These are phyloP conservation scores for Leptobrachium leishanense DNA, from an alignment of 2,113 vertebrate species.

Conservation along the genomic window DNA sequence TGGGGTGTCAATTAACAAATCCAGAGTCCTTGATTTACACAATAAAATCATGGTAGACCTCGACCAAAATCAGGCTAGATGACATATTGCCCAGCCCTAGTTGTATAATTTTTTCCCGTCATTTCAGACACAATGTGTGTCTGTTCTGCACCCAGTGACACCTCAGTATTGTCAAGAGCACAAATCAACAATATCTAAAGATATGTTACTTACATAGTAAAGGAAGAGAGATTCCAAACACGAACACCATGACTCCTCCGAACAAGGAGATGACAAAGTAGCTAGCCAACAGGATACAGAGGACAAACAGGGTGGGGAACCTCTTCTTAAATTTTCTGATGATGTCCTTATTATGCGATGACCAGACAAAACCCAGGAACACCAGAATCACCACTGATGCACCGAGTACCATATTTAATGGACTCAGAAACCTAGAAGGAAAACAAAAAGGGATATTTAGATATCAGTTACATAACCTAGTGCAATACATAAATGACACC, in stretches of 20 bases:
- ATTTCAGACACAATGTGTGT: no score
- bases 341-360: slow-evolving; percentile 78
- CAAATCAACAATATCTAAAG: background rate
- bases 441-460: background rate
- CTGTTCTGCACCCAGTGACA: no score
- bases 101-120: no score
- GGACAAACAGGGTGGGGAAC: slow-evolving; percentile 79
- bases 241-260: slow-evolving; percentile 90
- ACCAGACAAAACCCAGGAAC: slow-evolving; percentile 84
- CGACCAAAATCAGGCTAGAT: no score
- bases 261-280: slow-evolving; percentile 88
- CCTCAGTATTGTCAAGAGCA: no score
- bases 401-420: slow-evolving; percentile 85
- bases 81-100: no score
- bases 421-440: slow-evolving; percentile 80
- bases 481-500: no score
- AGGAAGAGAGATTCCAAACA: slow-evolving; percentile 88
- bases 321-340: slow-evolving; percentile 84
- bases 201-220: slow-evolving; percentile 78
- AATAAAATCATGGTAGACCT: no score
- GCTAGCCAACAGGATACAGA: slow-evolving; percentile 80
- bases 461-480: no score
- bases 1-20: no score
- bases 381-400: slow-evolving; percentile 78
- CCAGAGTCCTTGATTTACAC: no score